phyloP scores from a whole-genome alignment of 2,888 invertebrate genomes.

The Xestia rhomboidea region DNA sequence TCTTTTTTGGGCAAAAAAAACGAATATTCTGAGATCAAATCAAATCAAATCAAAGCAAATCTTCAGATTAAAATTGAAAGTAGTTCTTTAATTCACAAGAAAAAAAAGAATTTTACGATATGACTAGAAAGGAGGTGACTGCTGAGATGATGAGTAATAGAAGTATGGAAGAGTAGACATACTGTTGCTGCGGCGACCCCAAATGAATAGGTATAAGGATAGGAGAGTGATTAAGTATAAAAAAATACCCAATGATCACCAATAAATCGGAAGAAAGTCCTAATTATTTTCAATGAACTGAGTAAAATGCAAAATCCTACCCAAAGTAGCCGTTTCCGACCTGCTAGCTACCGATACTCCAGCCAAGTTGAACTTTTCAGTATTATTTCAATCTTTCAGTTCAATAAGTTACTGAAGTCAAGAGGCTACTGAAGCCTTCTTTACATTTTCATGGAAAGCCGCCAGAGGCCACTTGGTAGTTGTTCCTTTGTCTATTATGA shows the following conservation, averaged over 20 bases:
- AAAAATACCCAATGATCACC: not conserved
- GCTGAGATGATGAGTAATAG: no score
- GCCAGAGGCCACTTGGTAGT: not conserved
- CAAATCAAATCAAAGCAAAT: no score
- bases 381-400: conserved; percentile 40
- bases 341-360: not conserved
- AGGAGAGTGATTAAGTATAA: no score
- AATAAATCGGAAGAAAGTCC: not conserved
- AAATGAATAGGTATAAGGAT: no score
- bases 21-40: no score
- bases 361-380: conserved; percentile 27
- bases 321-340: not conserved
- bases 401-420: conserved; percentile 34
- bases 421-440: conserved; percentile 26
- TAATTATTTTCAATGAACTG: not conserved
- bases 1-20: no score
- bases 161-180: no score
- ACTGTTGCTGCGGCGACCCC: no score
- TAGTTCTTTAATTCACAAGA: not conserved
- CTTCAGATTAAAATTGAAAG: not conserved
- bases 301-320: not conserved
- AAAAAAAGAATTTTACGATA: not conserved
- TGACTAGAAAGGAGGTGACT: no score
- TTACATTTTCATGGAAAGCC: conserved; percentile 4
- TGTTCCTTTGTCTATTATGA: not conserved